Percentiles rank a stretch among this genome's conserved stretches.
phyloP scores from a whole-genome alignment of 2,888 invertebrate species.

The Thecocarcelia acutangulata region DNA sequence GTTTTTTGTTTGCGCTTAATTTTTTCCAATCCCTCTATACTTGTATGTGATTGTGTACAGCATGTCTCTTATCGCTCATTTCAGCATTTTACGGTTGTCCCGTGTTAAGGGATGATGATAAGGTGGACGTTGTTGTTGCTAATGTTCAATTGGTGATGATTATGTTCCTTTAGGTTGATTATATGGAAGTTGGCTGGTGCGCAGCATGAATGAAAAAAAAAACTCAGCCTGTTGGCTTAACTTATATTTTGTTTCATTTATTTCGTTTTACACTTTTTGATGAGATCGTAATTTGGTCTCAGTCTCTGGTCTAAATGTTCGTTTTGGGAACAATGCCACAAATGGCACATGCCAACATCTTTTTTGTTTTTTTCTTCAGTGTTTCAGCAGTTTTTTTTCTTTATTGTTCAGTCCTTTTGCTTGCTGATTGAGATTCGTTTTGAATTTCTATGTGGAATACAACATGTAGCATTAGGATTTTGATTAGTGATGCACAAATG shows the following conservation, averaged over 20 bases:
- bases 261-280: conserved; percentile 24
- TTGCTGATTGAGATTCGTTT: conserved; percentile 16
- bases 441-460: conserved; percentile 4
- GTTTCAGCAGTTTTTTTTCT: conserved; percentile 15
- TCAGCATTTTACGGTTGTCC: conserved; percentile 37
- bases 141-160: conserved; percentile 28
- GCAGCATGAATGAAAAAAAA: conserved; percentile 42
- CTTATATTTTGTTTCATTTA: conserved; percentile 33
- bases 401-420: not conserved
- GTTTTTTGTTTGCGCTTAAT: not conserved
- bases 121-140: conserved; percentile 20
- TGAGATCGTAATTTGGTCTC: not conserved
- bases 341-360: conserved; percentile 77
- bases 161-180: conserved; percentile 29
- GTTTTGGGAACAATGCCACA: conserved; percentile 74
- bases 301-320: conserved; percentile 53
- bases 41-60: conserved; percentile 37
- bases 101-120: conserved; percentile 61
- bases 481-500: conserved; percentile 31
- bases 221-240: conserved; percentile 52
- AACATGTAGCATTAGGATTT: conserved; percentile 28
- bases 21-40: not conserved
- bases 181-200: conserved; percentile 26
- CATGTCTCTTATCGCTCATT: conserved; percentile 52
- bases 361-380: conserved; percentile 22